phyloP scores from a whole-genome alignment of 2,888 invertebrate genomes.

The Polymixis lichenea region DNA sequence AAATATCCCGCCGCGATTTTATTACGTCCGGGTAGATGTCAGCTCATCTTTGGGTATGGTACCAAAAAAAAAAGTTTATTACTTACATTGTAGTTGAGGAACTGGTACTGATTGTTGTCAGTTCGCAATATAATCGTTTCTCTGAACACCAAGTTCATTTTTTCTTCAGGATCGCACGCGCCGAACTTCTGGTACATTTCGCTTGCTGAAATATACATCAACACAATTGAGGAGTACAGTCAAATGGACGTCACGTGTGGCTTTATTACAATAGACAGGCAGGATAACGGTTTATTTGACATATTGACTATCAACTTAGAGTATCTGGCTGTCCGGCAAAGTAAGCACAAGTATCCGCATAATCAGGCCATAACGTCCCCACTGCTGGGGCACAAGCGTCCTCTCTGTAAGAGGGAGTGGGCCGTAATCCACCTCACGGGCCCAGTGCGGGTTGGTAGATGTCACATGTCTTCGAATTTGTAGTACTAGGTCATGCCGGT shows the following conservation, averaged over 20 bases:
- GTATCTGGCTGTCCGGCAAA: no score
- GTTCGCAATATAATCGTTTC: slow-evolving; percentile 75
- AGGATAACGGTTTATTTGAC: not conserved
- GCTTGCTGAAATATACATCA: slow-evolving; percentile 43
- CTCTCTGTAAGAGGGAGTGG: no score
- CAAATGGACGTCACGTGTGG: not conserved
- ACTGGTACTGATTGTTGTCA: slow-evolving; percentile 76
- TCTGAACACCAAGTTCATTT: slow-evolving; percentile 73
- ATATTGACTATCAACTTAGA: not conserved
- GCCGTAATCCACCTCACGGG: no score
- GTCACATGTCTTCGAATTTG: no score
- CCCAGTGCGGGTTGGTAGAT: no score
- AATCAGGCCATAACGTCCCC: no score
- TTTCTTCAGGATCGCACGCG: slow-evolving; percentile 79
- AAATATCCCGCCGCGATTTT: no score
- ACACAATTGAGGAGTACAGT: not conserved
- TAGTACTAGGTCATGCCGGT: no score
- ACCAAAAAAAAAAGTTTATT: no score
- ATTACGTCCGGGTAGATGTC: no score
- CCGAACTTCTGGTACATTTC: slow-evolving; percentile 73
- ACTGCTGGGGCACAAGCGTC: no score
- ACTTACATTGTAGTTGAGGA: slow-evolving; percentile 79
- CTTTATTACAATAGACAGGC: not conserved
- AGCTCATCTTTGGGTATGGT: not conserved
- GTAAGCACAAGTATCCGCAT: no score